Base-by-base conservation (phyloP, 2,888 invertebrate genomes). In the Drosophila affinis region DNA sequence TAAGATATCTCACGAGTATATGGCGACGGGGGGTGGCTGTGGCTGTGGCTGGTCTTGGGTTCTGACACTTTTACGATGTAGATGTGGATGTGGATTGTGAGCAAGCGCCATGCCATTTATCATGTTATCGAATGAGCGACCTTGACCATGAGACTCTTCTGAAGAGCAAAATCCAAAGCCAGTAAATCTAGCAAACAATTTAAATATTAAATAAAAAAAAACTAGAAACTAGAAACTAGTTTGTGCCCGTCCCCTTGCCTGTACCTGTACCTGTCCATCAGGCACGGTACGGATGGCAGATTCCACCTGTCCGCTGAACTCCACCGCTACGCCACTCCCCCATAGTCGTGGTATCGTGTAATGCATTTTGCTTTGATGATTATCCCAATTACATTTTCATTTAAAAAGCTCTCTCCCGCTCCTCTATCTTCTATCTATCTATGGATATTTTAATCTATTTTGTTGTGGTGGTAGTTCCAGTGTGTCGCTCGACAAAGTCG, bases 131-230 rank as follows among this genome's bases (percentile, higher is more conserved):
- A 53, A 70, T 45, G 47, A 12, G 10, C 77, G 81, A 81, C 81
- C 81, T 81, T 81, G 81, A 63, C 84, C 81, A 77, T 81, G 81
- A 83, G 76, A 81, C 77, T 83, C 77, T 79, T 68, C 65, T 68
- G 75, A 67, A 39, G 57, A 57, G 69, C 39, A 32, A 71, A 70
- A 72, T 34, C 34, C 34, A 27, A 29, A n/a, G 27, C 27, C 10
- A 3, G 12, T 4, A 12, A 34, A 1, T 39, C 39, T 14, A 39
- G 39, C n/a, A 39, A 39, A 14, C 1, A 39, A 39, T 39, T 39
- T 39, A 6, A n/a, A 39, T 39, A 39, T 39, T 39, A 39, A 39
- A n/a, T 7, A n/a, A 39, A 39, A 34, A 32, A 14, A 34, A 34
- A 39, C 34, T 39, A 39, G 4, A 24, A 29, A 29, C 29, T 9